These are phyloP conservation scores for Cheilosia vernalis DNA, from an alignment of 2,888 invertebrate species.

Conservation along the genomic window DNA sequence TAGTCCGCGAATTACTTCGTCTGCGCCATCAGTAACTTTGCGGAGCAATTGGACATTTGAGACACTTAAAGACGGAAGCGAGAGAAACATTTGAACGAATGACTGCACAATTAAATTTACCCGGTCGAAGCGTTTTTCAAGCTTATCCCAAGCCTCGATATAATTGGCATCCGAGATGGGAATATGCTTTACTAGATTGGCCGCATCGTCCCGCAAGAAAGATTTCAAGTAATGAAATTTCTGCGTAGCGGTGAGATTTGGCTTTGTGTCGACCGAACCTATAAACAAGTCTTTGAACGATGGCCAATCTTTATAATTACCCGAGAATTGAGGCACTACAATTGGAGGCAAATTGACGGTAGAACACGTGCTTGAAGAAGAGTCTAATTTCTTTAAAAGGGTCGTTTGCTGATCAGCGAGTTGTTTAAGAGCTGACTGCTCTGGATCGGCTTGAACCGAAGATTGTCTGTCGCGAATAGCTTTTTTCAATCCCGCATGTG, in stretches of 20 bases:
- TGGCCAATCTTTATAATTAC: conserved; percentile 69
- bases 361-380: background rate
- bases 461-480: conserved; percentile 7
- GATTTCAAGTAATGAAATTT: conserved; percentile 71
- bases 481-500: background rate
- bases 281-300: conserved; percentile 66
- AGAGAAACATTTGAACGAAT: conserved; percentile 11
- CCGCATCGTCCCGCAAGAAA: conserved; percentile 58
- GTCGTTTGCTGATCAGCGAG: conserved; percentile 12
- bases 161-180: conserved; percentile 60
- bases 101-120: conserved; percentile 23
- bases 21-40: conserved; percentile 15
- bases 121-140: conserved; percentile 14
- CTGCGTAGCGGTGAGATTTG: conserved; percentile 46
- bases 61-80: background rate
- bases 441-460: background rate
- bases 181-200: conserved; percentile 60
- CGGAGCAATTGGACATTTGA: background rate
- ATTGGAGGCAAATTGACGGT: conserved; percentile 55
- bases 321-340: conserved; percentile 51
- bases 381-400: conserved; percentile 17
- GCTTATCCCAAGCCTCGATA: conserved; percentile 35
- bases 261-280: conserved; percentile 54
- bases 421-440: background rate
- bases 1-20: conserved; percentile 19